Evolutionary conservation across 2,113 vertebrate species (phyloP).

Genomic region (Lepus timidus): DNA sequence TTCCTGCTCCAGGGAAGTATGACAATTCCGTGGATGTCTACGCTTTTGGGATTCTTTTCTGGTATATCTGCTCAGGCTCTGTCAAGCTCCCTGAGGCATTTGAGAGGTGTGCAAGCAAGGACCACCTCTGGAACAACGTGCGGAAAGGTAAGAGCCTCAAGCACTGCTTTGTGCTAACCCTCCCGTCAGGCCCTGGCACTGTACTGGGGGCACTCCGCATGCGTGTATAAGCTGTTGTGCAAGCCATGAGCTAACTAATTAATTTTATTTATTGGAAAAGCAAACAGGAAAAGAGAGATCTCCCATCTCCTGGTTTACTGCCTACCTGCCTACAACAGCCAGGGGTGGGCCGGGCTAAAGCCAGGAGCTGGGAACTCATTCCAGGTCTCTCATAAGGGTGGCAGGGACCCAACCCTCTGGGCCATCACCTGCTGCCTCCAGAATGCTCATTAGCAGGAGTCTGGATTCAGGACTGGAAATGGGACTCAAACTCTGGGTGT

Average conservation of each 20-base stretch:
- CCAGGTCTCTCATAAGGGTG: too few species aligned
- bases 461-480: too few species aligned
- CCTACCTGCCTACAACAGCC: too few species aligned
- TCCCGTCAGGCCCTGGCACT: not conserved
- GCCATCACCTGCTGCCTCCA: too few species aligned
- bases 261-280: too few species aligned
- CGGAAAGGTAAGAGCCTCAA: conserved; percentile 91
- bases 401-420: too few species aligned
- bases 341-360: too few species aligned
- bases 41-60: conserved; percentile 99
- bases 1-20: conserved; percentile 92
- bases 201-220: not conserved
- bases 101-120: conserved; percentile 98
- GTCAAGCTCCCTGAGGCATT: conserved; percentile 98
- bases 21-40: conserved; percentile 99
- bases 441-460: too few species aligned
- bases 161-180: not conserved
- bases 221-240: not conserved
- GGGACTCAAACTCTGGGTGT: too few species aligned
- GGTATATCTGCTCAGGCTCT: conserved; percentile 98
- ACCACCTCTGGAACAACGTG: conserved; percentile 99
- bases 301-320: too few species aligned
- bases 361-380: too few species aligned
- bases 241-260: not conserved
- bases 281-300: too few species aligned